phyloP scores from a whole-genome alignment of 1,140 invertebrate genomes.

The Lepidurus packardi region DNA sequence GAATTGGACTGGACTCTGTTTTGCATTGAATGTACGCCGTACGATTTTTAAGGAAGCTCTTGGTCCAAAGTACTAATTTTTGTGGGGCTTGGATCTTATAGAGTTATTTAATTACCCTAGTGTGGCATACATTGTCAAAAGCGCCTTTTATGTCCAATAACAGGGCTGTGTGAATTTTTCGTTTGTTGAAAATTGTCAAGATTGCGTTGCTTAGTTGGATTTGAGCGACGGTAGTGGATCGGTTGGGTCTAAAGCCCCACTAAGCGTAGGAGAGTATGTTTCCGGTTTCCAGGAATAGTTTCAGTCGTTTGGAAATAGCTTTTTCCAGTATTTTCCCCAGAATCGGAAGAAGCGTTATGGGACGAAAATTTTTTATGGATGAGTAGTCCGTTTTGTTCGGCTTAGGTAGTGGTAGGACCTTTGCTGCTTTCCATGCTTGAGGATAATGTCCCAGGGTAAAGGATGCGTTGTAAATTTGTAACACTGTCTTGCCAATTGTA shows the following conservation, averaged over 20 bases:
- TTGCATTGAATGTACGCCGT: background rate
- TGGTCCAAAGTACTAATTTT: no score
- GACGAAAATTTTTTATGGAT: background rate
- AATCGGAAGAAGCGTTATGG: conserved; percentile 17
- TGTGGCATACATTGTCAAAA: conserved; percentile 25
- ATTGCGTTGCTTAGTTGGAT: background rate
- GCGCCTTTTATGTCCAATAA: conserved; percentile 19
- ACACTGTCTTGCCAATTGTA: background rate
- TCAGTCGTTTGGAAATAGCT: background rate
- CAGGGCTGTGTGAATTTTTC: conserved; percentile 12
- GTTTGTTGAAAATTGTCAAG: background rate
- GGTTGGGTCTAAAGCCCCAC: no score
- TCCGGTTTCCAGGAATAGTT: background rate
- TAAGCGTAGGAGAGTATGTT: no score
- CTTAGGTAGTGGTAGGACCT: conserved; percentile 20
- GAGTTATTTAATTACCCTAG: background rate
- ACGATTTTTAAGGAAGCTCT: conserved; percentile 22
- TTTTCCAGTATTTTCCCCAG: conserved; percentile 26
- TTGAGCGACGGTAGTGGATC: background rate
- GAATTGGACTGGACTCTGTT: background rate
- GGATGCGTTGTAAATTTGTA: conserved; percentile 2
- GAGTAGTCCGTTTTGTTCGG: background rate
- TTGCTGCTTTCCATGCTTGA: conserved; percentile 7
- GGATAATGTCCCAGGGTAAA: background rate
- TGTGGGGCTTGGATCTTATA: background rate